Evolutionary conservation across 2,797 vertebrate species (phyloP).

Genomic region (Falco rusticolus): DNA sequence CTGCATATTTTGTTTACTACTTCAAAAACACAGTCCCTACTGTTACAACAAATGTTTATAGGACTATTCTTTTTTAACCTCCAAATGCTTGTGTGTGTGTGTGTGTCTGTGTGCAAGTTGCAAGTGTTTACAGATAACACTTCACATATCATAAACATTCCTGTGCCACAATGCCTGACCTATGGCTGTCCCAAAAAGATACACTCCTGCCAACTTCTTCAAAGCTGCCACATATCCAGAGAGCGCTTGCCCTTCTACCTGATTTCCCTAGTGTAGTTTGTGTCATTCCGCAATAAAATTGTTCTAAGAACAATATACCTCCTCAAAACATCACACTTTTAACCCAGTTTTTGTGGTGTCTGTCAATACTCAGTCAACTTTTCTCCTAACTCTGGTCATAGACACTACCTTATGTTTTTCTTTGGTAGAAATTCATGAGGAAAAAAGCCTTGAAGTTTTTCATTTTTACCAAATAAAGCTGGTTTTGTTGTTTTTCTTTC

Average conservation of each 20-base stretch:
- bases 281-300: slow-evolving; percentile 57
- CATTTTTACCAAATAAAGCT: slow-evolving; percentile 40
- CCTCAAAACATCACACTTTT: slow-evolving; percentile 44
- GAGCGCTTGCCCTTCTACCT: neutral
- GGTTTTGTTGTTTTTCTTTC: slow-evolving; percentile 2
- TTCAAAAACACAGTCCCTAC: slow-evolving; percentile 12
- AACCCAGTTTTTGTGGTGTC: slow-evolving; percentile 48
- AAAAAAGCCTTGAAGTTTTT: slow-evolving; percentile 23
- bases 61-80: neutral
- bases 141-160: slow-evolving; percentile 17
- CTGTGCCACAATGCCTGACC: slow-evolving; percentile 34
- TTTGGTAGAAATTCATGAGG: slow-evolving; percentile 8
- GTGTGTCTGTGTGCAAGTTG: neutral
- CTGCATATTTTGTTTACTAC: neutral
- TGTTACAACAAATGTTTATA: neutral
- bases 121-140: neutral
- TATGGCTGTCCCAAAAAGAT: slow-evolving; percentile 38
- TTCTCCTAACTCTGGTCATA: neutral
- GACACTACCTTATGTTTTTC: neutral
- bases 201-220: slow-evolving; percentile 52
- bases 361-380: slow-evolving; percentile 36
- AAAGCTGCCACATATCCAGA: slow-evolving; percentile 53
- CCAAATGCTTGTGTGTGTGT: neutral
- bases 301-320: slow-evolving; percentile 42
- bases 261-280: slow-evolving; percentile 60